Percentiles rank a stretch among this genome's conserved stretches.
Evolutionary conservation across 2,888 invertebrate genomes (phyloP).

Genomic region (Omphaloscelis lunosa): DNA sequence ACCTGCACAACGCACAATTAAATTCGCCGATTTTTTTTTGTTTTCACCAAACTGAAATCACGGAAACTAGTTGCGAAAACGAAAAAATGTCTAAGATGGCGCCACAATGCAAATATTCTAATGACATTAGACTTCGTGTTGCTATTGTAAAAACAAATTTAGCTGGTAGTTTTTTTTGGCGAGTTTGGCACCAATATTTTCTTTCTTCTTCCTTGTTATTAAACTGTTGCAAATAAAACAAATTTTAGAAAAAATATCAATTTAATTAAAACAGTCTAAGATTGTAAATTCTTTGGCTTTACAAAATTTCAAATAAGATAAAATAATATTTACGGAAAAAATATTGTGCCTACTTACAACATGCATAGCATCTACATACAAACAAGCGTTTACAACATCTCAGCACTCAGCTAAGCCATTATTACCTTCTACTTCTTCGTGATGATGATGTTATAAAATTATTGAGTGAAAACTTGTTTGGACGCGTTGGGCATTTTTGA

Average conservation of each 20-base stretch:
- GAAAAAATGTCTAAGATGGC: constrained; percentile 72
- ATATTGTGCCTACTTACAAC: neutral
- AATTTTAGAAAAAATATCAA: constrained; percentile 19
- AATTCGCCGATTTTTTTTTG: constrained; percentile 65
- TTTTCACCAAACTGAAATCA: constrained; percentile 72
- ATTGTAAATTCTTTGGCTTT: constrained; percentile 33
- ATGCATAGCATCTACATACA: constrained; percentile 6
- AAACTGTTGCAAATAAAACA: constrained; percentile 19
- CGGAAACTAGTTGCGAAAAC: constrained; percentile 72
- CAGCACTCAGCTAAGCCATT: neutral
- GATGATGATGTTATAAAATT: neutral
- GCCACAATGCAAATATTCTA: constrained; percentile 66
- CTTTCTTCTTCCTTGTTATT: neutral
- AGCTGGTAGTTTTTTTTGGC: constrained; percentile 30
- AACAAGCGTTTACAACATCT: constrained; percentile 5
- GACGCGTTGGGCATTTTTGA: too few species aligned
- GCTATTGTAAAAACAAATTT: constrained; percentile 23
- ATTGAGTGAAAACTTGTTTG: too few species aligned
- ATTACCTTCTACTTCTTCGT: neutral
- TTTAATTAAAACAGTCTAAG: constrained; percentile 25
- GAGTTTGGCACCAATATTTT: neutral
- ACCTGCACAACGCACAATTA: constrained; percentile 66
- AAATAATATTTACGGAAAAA: neutral
- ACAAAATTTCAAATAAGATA: constrained; percentile 2
- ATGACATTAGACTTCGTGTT: constrained; percentile 62